Conservation (phyloP, 2,888 invertebrate genomes). For the Nephrotoma guestfalica region DNA sequence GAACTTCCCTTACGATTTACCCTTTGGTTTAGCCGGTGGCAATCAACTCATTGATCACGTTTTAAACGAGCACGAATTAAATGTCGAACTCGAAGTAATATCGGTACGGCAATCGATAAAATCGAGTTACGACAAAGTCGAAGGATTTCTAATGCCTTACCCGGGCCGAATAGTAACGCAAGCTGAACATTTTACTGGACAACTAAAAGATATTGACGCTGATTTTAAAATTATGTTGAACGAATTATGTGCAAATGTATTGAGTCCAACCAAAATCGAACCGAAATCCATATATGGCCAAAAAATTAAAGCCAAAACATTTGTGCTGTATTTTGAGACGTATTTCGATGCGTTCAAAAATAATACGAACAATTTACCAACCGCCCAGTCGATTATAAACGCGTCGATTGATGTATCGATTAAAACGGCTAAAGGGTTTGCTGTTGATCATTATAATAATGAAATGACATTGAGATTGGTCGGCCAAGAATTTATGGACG, state of each 20-base stretch:
- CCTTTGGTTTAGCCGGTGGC: not conserved
- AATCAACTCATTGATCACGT: not conserved
- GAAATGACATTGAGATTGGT: not conserved
- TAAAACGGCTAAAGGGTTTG: not conserved
- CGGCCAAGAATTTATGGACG: not conserved
- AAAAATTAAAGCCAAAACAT: not conserved
- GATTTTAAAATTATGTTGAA: conserved; percentile 3
- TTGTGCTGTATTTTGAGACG: not conserved
- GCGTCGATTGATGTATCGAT: not conserved
- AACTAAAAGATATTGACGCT: conserved; percentile 4
- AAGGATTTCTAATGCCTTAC: conserved; percentile 7
- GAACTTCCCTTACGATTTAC: conserved; percentile 3
- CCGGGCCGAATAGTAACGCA: conserved; percentile 6
- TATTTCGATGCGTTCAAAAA: not conserved
- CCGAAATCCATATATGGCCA: not conserved
- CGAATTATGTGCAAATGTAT: not conserved
- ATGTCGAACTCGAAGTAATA: not conserved
- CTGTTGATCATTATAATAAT: not conserved
- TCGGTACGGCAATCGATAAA: not conserved
- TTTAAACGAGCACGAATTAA: not conserved
- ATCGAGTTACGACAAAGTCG: not conserved
- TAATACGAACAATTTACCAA: not conserved
- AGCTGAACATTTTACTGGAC: conserved; percentile 4
- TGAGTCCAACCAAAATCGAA: not conserved
- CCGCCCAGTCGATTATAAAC: not conserved